Conservation (phyloP, 2,113 vertebrate genomes). For the Turdus rufiventris region DNA sequence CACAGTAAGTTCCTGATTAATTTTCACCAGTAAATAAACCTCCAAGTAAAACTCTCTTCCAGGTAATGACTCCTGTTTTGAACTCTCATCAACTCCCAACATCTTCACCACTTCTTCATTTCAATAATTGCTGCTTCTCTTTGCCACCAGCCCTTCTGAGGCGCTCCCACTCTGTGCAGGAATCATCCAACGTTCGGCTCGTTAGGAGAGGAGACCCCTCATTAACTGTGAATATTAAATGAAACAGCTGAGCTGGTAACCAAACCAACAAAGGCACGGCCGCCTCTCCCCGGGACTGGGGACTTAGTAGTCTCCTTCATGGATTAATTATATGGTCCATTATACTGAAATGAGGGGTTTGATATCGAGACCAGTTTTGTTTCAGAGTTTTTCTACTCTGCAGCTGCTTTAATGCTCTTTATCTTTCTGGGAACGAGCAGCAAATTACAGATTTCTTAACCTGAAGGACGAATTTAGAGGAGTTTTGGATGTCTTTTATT, state of each 20-base stretch:
- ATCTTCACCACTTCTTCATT: neutral
- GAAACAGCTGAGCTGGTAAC: constrained; percentile 73
- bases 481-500: neutral
- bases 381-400: constrained; percentile 10
- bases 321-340: constrained; percentile 76
- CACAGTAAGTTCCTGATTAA: neutral
- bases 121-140: neutral
- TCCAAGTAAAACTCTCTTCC: neutral
- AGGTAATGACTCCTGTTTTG: neutral
- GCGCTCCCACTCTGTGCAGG: neutral
- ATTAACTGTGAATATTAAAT: constrained; percentile 72
- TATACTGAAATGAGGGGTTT: constrained; percentile 61
- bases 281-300: constrained; percentile 61
- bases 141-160: neutral
- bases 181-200: constrained; percentile 53
- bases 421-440: neutral
- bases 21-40: neutral
- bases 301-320: constrained; percentile 63
- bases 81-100: neutral
- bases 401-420: constrained; percentile 31
- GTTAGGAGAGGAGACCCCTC: constrained; percentile 65
- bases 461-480: neutral
- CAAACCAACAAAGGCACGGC: constrained; percentile 66
- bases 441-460: neutral
- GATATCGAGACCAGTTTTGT: constrained; percentile 41